Base-by-base conservation (phyloP, 2,888 invertebrate species). In the Iphiclides podalirius region DNA sequence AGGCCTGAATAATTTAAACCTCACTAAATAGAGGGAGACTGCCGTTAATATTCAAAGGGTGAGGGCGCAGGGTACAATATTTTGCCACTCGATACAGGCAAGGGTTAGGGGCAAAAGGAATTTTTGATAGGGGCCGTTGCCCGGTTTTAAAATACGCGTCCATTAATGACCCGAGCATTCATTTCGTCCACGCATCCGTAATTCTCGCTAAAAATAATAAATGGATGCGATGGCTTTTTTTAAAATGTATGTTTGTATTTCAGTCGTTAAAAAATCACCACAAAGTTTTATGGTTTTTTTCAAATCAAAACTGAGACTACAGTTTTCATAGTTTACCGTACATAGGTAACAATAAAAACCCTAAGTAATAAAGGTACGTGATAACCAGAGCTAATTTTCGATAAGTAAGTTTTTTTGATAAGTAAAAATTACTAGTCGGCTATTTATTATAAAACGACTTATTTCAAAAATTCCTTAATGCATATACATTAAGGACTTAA, bases 41-140 rank as follows among this genome's bases (percentile, higher is more conserved):
- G 66, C 72, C 70, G 66, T 83, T 84, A 83, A 83, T 83, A 82
- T 84, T 82, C 77, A 77, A 67, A 70, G 68, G 75, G 70, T 69
- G 16, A 61, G 38, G n/a, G n/a, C n/a, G n/a, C n/a, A n/a, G 62
- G 66, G 72, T 71, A 75, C 80, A 79, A 79, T 80, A 82, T 81
- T 82, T 79, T 75, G 79, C 64, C 64, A 69, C 70, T 61, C 69
- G 70, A 77, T 70, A 72, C 58, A 41, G 59, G 20, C 56, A 65
- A 69, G 75, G 75, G 74, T 58, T 59, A 57, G 63, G 61, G 49
- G 65, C 67, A 73, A 76, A 75, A 72, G 67, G 79, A 75, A 77
- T 74, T 64, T 64, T 64, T 72, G 74, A 78, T 77, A 77, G 4
- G 11, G 12, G n/a, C 12, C 11, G 16, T 3, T 37, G 12, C 2